phyloP scores from a whole-genome alignment of 2,113 vertebrate genomes.

The Lonchura striata region DNA sequence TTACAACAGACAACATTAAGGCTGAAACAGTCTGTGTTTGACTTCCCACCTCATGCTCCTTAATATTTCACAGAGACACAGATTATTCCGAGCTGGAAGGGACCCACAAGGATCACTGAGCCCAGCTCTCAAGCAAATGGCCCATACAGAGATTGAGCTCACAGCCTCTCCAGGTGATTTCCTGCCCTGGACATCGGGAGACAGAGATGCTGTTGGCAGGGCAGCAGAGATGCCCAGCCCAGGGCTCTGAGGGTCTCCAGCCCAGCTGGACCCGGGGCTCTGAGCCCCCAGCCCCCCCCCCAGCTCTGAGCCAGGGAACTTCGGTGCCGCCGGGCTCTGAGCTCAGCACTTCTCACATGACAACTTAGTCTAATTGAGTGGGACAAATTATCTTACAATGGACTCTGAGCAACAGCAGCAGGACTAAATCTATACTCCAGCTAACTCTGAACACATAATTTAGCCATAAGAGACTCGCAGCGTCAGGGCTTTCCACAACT shows the following conservation, averaged over 20 bases:
- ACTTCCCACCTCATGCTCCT: not conserved
- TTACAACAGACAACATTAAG: not conserved
- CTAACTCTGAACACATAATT: constrained; percentile 54
- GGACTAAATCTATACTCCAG: constrained; percentile 56
- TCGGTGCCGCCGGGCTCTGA: not conserved
- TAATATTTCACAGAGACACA: not conserved
- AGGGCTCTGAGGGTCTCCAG: not conserved
- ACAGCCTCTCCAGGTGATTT: not conserved
- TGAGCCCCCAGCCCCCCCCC: not conserved
- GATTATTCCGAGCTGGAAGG: not conserved
- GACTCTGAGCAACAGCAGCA: constrained; percentile 55
- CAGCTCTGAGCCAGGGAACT: not conserved
- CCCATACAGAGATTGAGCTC: not conserved
- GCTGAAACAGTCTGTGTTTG: not conserved
- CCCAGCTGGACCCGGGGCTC: rapidly evolving
- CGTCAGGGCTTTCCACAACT: constrained; percentile 11
- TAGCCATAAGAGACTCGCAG: constrained; percentile 43
- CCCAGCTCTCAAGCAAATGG: not conserved
- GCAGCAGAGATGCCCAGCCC: not conserved
- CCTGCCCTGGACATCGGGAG: rapidly evolving
- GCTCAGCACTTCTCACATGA: constrained; percentile 61
- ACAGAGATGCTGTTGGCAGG: rapidly evolving
- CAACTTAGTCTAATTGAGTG: constrained; percentile 69
- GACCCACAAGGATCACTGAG: not conserved
- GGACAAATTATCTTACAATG: constrained; percentile 69